Percentiles rank a stretch among this genome's conserved stretches.
phyloP scores from a whole-genome alignment of 2,113 vertebrate species.

The Sebastes schlegelii region DNA sequence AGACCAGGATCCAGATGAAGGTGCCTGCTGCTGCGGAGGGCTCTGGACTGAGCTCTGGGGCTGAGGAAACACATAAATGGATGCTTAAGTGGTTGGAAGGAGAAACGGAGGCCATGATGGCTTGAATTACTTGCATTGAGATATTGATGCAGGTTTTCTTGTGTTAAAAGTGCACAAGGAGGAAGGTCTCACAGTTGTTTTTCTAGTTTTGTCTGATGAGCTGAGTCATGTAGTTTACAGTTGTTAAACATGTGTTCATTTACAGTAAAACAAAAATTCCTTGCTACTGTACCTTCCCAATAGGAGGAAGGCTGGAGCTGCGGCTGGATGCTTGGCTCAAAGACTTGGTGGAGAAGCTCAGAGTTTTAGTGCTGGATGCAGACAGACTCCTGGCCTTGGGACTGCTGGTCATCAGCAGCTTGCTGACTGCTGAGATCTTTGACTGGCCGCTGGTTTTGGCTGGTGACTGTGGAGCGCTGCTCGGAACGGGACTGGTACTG shows the following conservation, averaged over 20 bases:
- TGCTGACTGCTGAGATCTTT: constrained; percentile 96
- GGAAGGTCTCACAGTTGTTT: not conserved
- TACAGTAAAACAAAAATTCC: not conserved
- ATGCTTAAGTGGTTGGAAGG: not conserved
- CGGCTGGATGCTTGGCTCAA: constrained; percentile 91
- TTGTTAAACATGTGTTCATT: not conserved
- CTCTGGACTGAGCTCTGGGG: constrained; percentile 76
- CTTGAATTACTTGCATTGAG: not conserved
- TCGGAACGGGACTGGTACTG: constrained; percentile 47
- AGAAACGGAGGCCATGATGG: not conserved
- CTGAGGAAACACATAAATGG: constrained; percentile 39
- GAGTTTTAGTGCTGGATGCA: constrained; percentile 92
- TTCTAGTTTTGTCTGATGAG: not conserved
- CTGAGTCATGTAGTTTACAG: not conserved
- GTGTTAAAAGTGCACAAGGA: not conserved
- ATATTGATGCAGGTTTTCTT: not conserved
- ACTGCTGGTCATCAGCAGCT: constrained; percentile 94
- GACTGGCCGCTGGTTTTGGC: constrained; percentile 88
- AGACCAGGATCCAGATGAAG: constrained; percentile 90
- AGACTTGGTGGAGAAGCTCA: constrained; percentile 98
- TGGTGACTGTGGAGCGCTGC: constrained; percentile 86
- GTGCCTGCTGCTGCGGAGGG: constrained; percentile 88
- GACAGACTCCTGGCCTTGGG: constrained; percentile 93
- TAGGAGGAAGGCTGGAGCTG: constrained; percentile 89
- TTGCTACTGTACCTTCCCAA: constrained; percentile 84